A percentile compares a stretch with the other conserved stretches of the same genome.
These are phyloP conservation scores for Erynnis tages DNA, from an alignment of 2,888 invertebrate genomes.

Conservation along the genomic window DNA sequence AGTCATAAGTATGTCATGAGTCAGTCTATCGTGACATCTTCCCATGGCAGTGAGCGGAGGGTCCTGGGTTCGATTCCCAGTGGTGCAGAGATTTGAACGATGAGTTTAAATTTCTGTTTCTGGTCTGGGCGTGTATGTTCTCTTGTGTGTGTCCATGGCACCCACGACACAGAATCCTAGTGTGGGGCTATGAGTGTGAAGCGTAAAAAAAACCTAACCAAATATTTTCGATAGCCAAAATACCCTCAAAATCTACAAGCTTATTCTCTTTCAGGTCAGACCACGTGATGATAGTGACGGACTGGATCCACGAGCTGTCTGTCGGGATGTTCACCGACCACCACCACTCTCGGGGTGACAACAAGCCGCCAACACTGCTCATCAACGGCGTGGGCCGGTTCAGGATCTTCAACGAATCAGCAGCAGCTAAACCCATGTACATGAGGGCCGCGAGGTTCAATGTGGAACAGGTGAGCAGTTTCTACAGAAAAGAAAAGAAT, in stretches of 20 bases:
- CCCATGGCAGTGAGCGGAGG: no score
- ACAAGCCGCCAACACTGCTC: slow-evolving; percentile 90
- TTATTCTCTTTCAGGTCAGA: slow-evolving; percentile 70
- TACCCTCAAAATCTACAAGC: background rate
- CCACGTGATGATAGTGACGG: slow-evolving; percentile 88
- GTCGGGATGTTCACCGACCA: slow-evolving; percentile 90
- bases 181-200: no score
- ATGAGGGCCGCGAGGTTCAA: slow-evolving; percentile 84
- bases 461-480: slow-evolving; percentile 83
- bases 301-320: slow-evolving; percentile 90
- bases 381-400: slow-evolving; percentile 91
- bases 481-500: background rate
- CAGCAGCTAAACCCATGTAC: slow-evolving; percentile 56
- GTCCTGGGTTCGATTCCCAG: no score
- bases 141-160: no score
- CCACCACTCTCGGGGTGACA: slow-evolving; percentile 90
- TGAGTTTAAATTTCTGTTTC: no score
- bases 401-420: slow-evolving; percentile 52
- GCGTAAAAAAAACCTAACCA: no score
- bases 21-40: no score
- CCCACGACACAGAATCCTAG: no score
- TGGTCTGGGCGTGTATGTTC: no score
- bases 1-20: no score
- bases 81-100: no score
- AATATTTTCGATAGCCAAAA: no score